Evolutionary conservation across 2,797 vertebrate genomes (phyloP).

Genomic region (Peromyscus aztecus): DNA sequence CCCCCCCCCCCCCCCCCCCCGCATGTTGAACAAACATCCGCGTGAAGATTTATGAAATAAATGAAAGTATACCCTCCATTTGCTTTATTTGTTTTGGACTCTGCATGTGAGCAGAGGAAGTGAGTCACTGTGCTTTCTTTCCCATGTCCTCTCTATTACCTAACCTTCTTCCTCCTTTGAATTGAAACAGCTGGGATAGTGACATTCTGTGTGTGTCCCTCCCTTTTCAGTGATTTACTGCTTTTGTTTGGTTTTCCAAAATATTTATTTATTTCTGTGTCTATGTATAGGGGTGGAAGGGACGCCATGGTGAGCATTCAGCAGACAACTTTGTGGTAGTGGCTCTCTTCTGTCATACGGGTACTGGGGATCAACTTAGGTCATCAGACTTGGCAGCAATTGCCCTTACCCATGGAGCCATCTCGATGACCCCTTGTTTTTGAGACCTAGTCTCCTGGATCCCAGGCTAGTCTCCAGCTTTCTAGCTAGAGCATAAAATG

Average conservation of each 20-base stretch:
- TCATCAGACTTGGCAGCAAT: not conserved
- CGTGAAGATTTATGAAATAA: conserved; percentile 30
- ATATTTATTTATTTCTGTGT: not conserved
- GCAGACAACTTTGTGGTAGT: not conserved
- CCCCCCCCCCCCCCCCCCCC: not conserved
- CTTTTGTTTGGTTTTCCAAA: not conserved
- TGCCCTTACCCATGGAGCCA: not conserved
- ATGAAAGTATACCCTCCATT: not conserved
- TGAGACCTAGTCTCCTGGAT: not conserved
- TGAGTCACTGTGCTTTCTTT: not conserved
- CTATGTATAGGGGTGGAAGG: not conserved
- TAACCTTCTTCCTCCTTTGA: not conserved
- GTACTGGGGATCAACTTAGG: not conserved
- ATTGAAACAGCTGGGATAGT: not conserved
- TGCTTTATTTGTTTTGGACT: conserved; percentile 42
- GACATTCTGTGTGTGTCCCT: not conserved
- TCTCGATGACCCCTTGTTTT: not conserved
- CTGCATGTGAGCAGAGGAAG: not conserved
- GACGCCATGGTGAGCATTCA: not conserved
- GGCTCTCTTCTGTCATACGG: not conserved
- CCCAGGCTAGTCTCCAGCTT: not conserved
- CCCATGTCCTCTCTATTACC: not conserved
- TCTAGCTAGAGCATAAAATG: not conserved
- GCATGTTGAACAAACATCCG: not conserved
- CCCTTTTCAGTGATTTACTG: not conserved